A percentile compares a stretch with the other conserved stretches of the same genome.
Conservation (phyloP, 2,888 invertebrate species). For the Charanyca ferruginea region DNA sequence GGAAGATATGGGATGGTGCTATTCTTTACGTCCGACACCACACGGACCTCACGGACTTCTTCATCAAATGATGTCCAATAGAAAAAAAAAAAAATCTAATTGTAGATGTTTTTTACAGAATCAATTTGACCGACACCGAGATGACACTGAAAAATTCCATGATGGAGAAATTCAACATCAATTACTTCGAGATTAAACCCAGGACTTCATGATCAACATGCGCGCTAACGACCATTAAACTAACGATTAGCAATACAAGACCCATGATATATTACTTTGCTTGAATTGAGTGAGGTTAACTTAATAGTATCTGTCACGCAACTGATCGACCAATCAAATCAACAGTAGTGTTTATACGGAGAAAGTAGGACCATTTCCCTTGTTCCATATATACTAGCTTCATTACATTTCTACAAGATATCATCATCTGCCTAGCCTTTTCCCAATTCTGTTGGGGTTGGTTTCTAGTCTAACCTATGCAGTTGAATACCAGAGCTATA, state of each 20-base stretch:
- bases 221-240: background rate
- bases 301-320: slow-evolving; percentile 31
- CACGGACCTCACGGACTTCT: too few relatives aligned
- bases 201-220: background rate
- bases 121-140: too few relatives aligned
- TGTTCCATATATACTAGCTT: background rate
- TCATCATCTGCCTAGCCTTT: too few relatives aligned
- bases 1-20: too few relatives aligned
- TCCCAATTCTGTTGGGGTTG: too few relatives aligned
- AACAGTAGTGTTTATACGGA: slow-evolving; percentile 8
- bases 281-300: slow-evolving; percentile 8
- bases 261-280: slow-evolving; percentile 19
- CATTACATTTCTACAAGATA: background rate
- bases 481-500: too few relatives aligned
- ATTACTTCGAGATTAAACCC: background rate
- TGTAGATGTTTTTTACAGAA: too few relatives aligned
- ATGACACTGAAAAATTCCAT: background rate
- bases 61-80: too few relatives aligned
- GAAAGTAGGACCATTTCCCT: slow-evolving; percentile 18
- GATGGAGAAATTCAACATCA: background rate
- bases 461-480: too few relatives aligned
- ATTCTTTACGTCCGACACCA: too few relatives aligned
- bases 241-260: slow-evolving; percentile 1
- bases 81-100: too few relatives aligned
- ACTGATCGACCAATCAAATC: slow-evolving; percentile 18